Percentiles rank a stretch among this genome's conserved stretches.
phyloP scores from a whole-genome alignment of 2,797 vertebrate genomes.

The Podarcis siculus region DNA sequence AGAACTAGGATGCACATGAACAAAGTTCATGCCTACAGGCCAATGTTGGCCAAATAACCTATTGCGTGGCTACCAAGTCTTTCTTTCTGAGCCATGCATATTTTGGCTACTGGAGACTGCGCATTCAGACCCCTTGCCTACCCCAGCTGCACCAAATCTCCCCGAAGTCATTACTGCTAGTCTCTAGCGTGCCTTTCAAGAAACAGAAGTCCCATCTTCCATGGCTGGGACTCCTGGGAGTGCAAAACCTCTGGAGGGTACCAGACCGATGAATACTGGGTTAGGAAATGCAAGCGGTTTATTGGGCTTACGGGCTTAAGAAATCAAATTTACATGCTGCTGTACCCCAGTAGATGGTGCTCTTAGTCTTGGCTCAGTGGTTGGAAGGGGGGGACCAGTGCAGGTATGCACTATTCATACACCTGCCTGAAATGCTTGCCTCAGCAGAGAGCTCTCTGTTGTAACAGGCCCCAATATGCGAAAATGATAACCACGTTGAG shows the following conservation, averaged over 20 bases:
- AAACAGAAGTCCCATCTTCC: background rate
- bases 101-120: no score
- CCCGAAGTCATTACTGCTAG: background rate
- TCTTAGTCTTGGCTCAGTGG: slow-evolving; percentile 45
- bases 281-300: background rate
- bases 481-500: background rate
- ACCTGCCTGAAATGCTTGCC: rapidly evolving
- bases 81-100: background rate
- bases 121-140: background rate
- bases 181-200: background rate
- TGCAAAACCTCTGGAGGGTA: no score
- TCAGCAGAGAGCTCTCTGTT: rapidly evolving
- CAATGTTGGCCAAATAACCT: slow-evolving; percentile 54
- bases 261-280: no score
- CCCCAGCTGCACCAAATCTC: background rate
- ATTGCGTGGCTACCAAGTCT: background rate
- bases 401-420: background rate
- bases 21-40: slow-evolving; percentile 34
- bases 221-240: no score
- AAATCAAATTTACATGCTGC: background rate
- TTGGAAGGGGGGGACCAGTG: background rate
- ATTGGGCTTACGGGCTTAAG: rapidly evolving
- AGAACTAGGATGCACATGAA: slow-evolving; percentile 12
- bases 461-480: background rate
- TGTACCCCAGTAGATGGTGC: slow-evolving; percentile 70